phyloP scores from a whole-genome alignment of 1,140 invertebrate genomes.

The Brachionus calyciflorus region DNA sequence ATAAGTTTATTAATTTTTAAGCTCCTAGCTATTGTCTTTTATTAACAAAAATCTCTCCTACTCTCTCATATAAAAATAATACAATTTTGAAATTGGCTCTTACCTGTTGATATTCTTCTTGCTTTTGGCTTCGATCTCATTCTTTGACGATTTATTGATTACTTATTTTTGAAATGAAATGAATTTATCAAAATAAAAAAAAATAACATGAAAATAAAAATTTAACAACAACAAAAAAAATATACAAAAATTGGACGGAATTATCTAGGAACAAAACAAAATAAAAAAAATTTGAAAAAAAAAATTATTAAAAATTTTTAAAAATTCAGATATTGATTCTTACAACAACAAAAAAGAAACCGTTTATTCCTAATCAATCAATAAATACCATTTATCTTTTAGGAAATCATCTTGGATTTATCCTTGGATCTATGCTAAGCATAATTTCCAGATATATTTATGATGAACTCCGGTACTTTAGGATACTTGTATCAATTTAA shows the following conservation, averaged over 20 bases:
- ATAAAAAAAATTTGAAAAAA: not conserved
- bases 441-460: too few relatives aligned
- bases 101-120: conserved; percentile 47
- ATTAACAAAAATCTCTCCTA: conserved; percentile 13
- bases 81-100: conserved; percentile 24
- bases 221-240: not conserved
- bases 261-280: conserved; percentile 4
- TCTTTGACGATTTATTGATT: conserved; percentile 33
- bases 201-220: not conserved
- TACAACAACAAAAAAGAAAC: not conserved
- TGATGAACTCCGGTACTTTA: too few relatives aligned
- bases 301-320: not conserved
- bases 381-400: too few relatives aligned
- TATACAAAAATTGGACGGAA: conserved; percentile 39
- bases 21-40: conserved; percentile 4
- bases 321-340: not conserved
- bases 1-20: conserved; percentile 16
- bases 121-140: conserved; percentile 46
- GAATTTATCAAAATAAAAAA: conserved; percentile 10
- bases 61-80: not conserved
- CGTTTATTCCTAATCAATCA: too few relatives aligned
- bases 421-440: too few relatives aligned
- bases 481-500: too few relatives aligned
- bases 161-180: too few relatives aligned
- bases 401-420: too few relatives aligned